Evolutionary conservation across 37 sponge, comb jelly and placozoan genomes (phyloP).

Genomic region (Halisarca cf. caerulea): DNA sequence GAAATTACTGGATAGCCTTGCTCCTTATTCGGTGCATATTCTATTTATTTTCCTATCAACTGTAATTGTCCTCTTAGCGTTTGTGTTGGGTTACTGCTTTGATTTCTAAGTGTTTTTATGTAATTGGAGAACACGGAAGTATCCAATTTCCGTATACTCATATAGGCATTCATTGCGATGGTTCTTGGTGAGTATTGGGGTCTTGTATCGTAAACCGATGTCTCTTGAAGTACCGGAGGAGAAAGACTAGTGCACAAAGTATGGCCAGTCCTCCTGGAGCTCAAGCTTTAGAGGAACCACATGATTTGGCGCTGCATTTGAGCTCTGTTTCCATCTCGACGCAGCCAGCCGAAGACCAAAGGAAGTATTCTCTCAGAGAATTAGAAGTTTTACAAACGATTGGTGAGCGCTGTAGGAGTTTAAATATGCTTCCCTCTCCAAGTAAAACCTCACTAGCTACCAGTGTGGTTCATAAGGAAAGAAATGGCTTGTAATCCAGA

Average conservation of each 20-base stretch:
- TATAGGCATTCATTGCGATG: no score
- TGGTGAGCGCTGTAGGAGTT: no score
- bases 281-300: slow-evolving; percentile 5
- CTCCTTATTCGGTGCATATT: not conserved
- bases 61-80: not conserved
- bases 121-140: no score
- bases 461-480: no score
- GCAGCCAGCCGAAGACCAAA: not conserved
- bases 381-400: slow-evolving; percentile 77
- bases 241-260: not conserved
- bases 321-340: slow-evolving; percentile 7
- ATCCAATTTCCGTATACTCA: no score
- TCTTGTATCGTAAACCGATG: not conserved
- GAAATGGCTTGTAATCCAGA: not conserved
- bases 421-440: no score
- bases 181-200: not conserved
- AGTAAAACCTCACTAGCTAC: no score
- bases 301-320: not conserved
- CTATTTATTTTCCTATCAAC: not conserved
- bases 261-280: slow-evolving; percentile 17
- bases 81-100: not conserved
- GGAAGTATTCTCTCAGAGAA: slow-evolving; percentile 57
- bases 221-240: not conserved
- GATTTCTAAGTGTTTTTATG: not conserved
- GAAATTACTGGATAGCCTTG: no score